Conservation (phyloP, 2,888 invertebrate genomes). For the Malacosoma neustria region DNA sequence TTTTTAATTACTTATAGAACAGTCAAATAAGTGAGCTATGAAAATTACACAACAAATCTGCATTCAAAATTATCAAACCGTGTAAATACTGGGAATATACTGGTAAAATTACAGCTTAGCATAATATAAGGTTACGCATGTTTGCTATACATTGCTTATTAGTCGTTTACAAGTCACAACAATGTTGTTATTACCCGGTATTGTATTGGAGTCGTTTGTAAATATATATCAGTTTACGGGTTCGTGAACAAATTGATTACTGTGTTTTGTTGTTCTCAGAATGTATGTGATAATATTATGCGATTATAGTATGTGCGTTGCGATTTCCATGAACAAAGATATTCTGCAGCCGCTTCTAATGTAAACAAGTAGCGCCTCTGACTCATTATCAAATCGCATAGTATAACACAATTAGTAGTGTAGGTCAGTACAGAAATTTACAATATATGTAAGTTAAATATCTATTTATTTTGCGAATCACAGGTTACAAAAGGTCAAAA, state of each 20-base stretch:
- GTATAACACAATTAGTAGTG: not conserved
- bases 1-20: too few relatives aligned
- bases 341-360: slow-evolving; percentile 23
- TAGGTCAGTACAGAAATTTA: not conserved
- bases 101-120: not conserved
- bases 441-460: too few relatives aligned
- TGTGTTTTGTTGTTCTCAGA: slow-evolving; percentile 2
- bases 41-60: not conserved
- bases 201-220: not conserved
- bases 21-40: too few relatives aligned
- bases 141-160: not conserved
- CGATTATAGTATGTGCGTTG: slow-evolving; percentile 8
- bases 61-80: too few relatives aligned
- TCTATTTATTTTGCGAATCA: too few relatives aligned
- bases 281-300: slow-evolving; percentile 21
- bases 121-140: not conserved
- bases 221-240: not conserved
- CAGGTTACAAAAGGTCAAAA: too few relatives aligned
- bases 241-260: not conserved
- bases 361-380: slow-evolving; percentile 22
- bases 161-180: not conserved
- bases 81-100: too few relatives aligned
- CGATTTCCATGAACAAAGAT: slow-evolving; percentile 26
- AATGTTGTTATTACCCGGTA: not conserved
- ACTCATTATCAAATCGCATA: slow-evolving; percentile 9